Conservation (phyloP, 2,888 invertebrate genomes). For the Drosophila setosimentum region DNA sequence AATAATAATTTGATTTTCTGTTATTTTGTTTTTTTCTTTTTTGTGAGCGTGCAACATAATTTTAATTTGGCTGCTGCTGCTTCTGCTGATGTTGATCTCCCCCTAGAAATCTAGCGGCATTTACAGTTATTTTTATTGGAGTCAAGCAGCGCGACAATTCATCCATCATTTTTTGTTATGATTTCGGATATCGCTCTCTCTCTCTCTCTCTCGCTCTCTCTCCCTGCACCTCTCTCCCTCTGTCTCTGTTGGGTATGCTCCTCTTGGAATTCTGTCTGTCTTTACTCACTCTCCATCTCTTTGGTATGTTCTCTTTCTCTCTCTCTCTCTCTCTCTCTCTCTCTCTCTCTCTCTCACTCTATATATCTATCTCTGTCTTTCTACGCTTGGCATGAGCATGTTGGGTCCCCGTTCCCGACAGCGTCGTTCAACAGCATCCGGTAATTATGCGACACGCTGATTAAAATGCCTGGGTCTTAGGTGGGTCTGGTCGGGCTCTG, state of each 20-base stretch:
- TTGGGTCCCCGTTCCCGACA: slow-evolving; percentile 40
- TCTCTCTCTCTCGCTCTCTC: not conserved
- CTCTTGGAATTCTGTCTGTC: not conserved
- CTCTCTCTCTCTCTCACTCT: not conserved
- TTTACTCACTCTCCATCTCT: slow-evolving; percentile 4
- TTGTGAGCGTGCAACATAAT: slow-evolving; percentile 62
- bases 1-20: slow-evolving; percentile 30
- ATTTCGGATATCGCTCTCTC: slow-evolving; percentile 62
- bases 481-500: slow-evolving; percentile 67
- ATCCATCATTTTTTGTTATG: slow-evolving; percentile 82
- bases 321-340: not conserved
- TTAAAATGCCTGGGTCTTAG: slow-evolving; percentile 83
- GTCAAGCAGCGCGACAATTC: slow-evolving; percentile 82
- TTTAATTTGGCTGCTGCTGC: slow-evolving; percentile 69
- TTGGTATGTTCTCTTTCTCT: not conserved
- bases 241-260: not conserved
- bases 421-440: slow-evolving; percentile 82
- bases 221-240: not conserved
- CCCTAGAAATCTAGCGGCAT: slow-evolving; percentile 74
- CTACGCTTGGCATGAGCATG: slow-evolving; percentile 55
- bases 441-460: slow-evolving; percentile 85
- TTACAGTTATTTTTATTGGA: slow-evolving; percentile 82
- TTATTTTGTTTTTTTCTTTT: slow-evolving; percentile 4
- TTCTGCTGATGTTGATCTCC: slow-evolving; percentile 62
- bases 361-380: slow-evolving; percentile 25